A percentile compares a stretch with the other conserved stretches of the same genome.
These are phyloP conservation scores for Arctia plantaginis DNA, from an alignment of 2,888 invertebrate species.

Conservation along the genomic window DNA sequence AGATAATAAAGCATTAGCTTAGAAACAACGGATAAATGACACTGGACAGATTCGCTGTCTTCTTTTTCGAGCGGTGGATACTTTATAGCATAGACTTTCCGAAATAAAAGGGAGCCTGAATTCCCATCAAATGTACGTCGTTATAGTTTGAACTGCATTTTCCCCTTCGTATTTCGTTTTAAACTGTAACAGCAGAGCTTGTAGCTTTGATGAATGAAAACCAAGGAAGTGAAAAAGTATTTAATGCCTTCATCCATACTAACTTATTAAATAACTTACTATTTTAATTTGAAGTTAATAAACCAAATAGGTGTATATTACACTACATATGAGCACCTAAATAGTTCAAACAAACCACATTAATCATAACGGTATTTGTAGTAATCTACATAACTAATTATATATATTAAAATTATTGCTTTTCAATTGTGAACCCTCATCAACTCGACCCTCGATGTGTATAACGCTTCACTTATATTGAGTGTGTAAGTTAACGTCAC, in stretches of 20 bases:
- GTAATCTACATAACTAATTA: neutral
- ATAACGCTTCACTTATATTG: neutral
- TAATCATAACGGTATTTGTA: neutral
- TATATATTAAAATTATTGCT: neutral
- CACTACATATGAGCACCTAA: neutral
- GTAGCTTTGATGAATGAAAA: neutral
- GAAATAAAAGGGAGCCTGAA: neutral
- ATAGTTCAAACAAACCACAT: neutral
- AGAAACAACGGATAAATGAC: neutral
- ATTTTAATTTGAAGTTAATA: neutral
- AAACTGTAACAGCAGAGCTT: neutral
- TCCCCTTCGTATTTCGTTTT: too few species aligned
- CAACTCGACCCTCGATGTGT: neutral
- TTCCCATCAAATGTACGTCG: neutral
- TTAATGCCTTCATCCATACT: too few species aligned
- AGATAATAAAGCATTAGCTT: neutral
- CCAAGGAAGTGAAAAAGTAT: too few species aligned
- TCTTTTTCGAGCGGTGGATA: neutral
- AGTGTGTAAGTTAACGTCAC: neutral
- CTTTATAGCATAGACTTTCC: neutral
- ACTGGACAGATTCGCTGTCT: neutral
- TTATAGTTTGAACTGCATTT: neutral
- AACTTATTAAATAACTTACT: too few species aligned
- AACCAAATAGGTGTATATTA: too few species aligned
- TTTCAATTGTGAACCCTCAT: conserved; percentile 3